Evolutionary conservation across 2,797 vertebrate genomes (phyloP).

Genomic region (Scyliorhinus canicula): DNA sequence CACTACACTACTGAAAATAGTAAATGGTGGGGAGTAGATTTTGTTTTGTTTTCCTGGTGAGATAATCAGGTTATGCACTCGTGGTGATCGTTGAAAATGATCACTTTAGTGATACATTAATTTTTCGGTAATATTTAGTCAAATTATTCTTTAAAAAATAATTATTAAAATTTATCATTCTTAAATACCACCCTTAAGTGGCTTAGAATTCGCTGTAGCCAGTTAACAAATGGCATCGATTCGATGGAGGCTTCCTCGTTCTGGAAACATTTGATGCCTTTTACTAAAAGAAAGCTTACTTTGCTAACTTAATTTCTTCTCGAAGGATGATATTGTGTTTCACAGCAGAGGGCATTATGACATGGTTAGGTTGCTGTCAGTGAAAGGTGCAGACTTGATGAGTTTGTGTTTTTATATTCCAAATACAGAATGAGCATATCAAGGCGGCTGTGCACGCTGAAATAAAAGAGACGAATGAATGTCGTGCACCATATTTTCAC

Average conservation of each 20-base stretch:
- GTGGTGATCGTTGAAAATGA: not conserved
- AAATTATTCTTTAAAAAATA: not conserved
- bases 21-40: not conserved
- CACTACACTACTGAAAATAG: not conserved
- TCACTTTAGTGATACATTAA: not conserved
- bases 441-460: not conserved
- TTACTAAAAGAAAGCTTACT: not conserved
- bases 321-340: not conserved
- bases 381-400: not conserved
- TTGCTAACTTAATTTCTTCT: not conserved
- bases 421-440: not conserved
- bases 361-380: not conserved
- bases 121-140: not conserved
- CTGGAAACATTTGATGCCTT: not conserved
- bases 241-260: not conserved
- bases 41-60: too few species aligned
- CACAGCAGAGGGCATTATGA: not conserved
- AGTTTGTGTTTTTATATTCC: not conserved
- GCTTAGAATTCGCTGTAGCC: not conserved
- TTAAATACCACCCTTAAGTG: not conserved
- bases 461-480: not conserved
- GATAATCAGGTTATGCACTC: not conserved
- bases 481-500: not conserved
- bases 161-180: not conserved
- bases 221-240: not conserved